Percentiles rank a stretch among this genome's conserved stretches.
phyloP scores from a whole-genome alignment of 1,140 invertebrate species.

The Apis florea region DNA sequence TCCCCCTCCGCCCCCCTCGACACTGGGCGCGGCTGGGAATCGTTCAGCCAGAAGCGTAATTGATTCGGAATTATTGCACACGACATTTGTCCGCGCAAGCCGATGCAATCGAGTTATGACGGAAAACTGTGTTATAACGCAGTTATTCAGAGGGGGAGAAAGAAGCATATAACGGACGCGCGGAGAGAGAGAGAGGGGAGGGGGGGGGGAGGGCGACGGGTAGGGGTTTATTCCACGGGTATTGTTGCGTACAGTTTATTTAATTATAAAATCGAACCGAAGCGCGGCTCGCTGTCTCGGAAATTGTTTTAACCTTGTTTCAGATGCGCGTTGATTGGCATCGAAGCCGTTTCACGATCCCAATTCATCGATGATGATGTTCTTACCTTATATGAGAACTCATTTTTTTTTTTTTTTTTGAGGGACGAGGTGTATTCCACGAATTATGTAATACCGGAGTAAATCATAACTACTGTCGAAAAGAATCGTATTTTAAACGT shows the following conservation, averaged over 20 bases:
- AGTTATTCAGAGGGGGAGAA: slow-evolving; percentile 13
- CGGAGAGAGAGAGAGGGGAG: no score
- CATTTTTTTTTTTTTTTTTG: no score
- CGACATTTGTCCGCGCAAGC: slow-evolving; percentile 29
- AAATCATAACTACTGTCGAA: no score
- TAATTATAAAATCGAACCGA: slow-evolving; percentile 35
- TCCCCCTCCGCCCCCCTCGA: no score
- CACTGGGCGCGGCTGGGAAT: not conserved
- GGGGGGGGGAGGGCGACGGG: no score
- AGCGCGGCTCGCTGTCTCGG: slow-evolving; percentile 30
- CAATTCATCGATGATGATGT: not conserved
- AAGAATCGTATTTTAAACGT: no score
- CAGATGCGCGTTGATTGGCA: slow-evolving; percentile 11
- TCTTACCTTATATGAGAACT: not conserved
- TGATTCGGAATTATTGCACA: slow-evolving; percentile 51
- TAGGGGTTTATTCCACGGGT: no score
- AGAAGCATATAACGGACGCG: not conserved
- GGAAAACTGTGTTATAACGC: slow-evolving; percentile 31
- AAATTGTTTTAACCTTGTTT: slow-evolving; percentile 43
- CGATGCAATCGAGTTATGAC: slow-evolving; percentile 33
- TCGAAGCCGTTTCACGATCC: slow-evolving; percentile 2
- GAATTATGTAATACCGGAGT: no score
- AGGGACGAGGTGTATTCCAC: no score
- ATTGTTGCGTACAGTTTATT: slow-evolving; percentile 40
- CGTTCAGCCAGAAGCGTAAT: slow-evolving; percentile 37